These are phyloP conservation scores for Mechanitis messenoides DNA, from an alignment of 2,888 invertebrate genomes.

Conservation along the genomic window DNA sequence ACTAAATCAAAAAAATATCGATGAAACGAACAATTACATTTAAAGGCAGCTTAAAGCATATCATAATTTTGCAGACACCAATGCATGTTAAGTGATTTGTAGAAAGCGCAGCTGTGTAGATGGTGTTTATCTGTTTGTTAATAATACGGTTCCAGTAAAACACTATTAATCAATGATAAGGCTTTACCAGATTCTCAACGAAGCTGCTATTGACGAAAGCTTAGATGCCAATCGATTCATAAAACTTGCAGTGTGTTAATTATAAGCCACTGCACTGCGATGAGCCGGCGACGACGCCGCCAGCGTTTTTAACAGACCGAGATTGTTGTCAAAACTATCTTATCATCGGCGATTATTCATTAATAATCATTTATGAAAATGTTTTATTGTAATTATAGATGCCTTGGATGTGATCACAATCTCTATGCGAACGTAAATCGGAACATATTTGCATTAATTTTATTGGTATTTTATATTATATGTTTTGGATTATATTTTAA, in stretches of 20 bases:
- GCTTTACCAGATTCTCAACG: conserved; percentile 60
- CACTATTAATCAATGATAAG: conserved; percentile 74
- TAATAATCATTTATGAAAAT: conserved; percentile 58
- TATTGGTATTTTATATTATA: conserved; percentile 16
- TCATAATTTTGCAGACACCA: conserved; percentile 49
- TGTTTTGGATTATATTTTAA: too few species aligned
- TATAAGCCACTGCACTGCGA: conserved; percentile 73
- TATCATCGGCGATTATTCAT: conserved; percentile 59
- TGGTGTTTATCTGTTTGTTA: conserved; percentile 61
- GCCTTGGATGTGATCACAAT: conserved; percentile 37
- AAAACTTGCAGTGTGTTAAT: conserved; percentile 76
- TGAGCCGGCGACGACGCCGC: conserved; percentile 39
- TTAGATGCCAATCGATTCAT: conserved; percentile 76
- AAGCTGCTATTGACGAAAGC: conserved; percentile 76
- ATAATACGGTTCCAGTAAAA: conserved; percentile 67
- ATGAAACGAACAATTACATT: too few species aligned
- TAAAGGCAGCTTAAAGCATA: conserved; percentile 10
- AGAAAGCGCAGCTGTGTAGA: conserved; percentile 48
- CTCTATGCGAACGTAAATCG: conserved; percentile 26
- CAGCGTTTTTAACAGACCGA: conserved; percentile 46
- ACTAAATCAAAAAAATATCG: too few species aligned
- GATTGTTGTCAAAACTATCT: conserved; percentile 60
- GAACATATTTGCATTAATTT: conserved; percentile 14
- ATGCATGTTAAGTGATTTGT: conserved; percentile 64
- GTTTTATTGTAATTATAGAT: conserved; percentile 57